These are phyloP conservation scores for Octonoba sinensis DNA, from an alignment of 2,888 invertebrate species.

Conservation along the genomic window DNA sequence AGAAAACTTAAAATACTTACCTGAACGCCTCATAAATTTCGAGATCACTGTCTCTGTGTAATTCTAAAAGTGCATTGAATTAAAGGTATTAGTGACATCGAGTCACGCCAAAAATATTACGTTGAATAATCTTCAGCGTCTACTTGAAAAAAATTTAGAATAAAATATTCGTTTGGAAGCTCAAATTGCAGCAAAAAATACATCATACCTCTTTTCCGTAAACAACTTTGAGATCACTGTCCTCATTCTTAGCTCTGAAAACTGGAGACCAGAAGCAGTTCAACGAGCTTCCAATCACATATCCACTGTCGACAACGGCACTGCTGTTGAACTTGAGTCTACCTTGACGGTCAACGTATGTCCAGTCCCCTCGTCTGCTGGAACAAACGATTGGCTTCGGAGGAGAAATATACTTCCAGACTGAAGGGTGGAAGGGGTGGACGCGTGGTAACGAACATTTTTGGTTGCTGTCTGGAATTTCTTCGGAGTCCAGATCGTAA, in stretches of 20 bases:
- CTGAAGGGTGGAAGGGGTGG: conserved; percentile 60
- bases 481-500: conserved; percentile 36
- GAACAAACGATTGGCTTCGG: conserved; percentile 37
- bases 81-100: too few species aligned
- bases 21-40: too few species aligned
- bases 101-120: too few species aligned
- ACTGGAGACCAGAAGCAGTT: conserved; percentile 35
- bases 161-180: too few species aligned
- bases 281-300: conserved; percentile 17
- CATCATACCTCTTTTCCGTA: conserved; percentile 74
- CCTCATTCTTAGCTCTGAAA: conserved; percentile 5
- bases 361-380: conserved; percentile 20
- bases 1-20: too few species aligned
- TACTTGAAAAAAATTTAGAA: too few species aligned
- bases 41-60: too few species aligned
- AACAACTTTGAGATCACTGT: conserved; percentile 17
- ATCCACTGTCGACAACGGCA: not conserved
- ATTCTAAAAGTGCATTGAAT: too few species aligned
- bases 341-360: conserved; percentile 19
- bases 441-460: conserved; percentile 44
- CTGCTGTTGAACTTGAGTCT: conserved; percentile 18
- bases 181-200: too few species aligned
- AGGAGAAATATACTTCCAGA: conserved; percentile 27
- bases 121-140: too few species aligned
- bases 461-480: conserved; percentile 28